A percentile compares a stretch with the other conserved stretches of the same genome.
Evolutionary conservation across 2,797 vertebrate species (phyloP).

Genomic region (Sebastes cheni): DNA sequence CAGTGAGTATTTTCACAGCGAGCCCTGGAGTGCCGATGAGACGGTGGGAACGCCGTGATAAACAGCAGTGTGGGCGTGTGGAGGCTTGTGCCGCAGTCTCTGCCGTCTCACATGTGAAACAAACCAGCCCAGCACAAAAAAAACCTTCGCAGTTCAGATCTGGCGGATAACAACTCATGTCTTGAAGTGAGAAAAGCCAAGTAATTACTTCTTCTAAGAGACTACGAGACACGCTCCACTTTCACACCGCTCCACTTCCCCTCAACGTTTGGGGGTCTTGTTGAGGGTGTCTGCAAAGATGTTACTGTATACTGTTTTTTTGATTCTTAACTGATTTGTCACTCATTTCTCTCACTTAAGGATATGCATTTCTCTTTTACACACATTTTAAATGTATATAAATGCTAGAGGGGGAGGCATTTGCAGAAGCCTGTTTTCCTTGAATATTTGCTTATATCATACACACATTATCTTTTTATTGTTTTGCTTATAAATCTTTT

Average conservation of each 20-base stretch:
- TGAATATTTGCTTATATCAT: background rate
- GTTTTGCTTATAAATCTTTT: background rate
- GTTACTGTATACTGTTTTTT: background rate
- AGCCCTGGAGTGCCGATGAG: conserved; percentile 46
- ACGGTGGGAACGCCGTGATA: conserved; percentile 53
- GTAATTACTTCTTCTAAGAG: conserved; percentile 2
- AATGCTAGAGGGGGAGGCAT: background rate
- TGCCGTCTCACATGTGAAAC: conserved; percentile 14
- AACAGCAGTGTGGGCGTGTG: conserved; percentile 65
- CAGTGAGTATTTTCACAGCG: background rate
- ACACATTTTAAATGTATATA: background rate
- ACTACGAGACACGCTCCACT: conserved; percentile 11
- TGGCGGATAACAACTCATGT: background rate
- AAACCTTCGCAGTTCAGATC: conserved; percentile 33
- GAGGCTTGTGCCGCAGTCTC: conserved; percentile 53
- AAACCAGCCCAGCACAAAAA: conserved; percentile 15
- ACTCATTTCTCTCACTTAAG: background rate
- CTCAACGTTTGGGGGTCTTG: background rate
- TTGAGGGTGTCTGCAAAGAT: background rate
- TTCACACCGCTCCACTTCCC: conserved; percentile 10
- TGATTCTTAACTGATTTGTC: background rate
- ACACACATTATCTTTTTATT: background rate
- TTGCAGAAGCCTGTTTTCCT: background rate
- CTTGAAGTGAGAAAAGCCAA: conserved; percentile 34
- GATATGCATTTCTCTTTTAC: background rate